Percentiles rank a stretch among this genome's conserved stretches.
Conservation (phyloP, 2,113 vertebrate species). For the Odobenus rosmarus region DNA sequence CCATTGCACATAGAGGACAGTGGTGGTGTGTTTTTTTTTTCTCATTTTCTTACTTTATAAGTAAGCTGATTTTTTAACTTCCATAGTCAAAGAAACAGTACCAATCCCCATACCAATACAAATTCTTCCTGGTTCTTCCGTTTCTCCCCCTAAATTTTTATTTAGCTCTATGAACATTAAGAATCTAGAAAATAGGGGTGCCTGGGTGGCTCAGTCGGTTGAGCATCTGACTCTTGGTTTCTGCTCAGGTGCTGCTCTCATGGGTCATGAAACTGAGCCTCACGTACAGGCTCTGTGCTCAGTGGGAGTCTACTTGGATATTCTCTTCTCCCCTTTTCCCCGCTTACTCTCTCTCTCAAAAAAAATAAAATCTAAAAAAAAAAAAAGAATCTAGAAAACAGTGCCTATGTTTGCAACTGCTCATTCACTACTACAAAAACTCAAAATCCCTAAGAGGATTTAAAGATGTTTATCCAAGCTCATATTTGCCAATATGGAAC, state of each 20-base stretch:
- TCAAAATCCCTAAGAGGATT: constrained; percentile 18
- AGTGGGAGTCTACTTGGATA: background rate
- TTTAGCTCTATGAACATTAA: constrained; percentile 28
- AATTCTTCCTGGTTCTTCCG: background rate
- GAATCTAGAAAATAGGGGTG: background rate
- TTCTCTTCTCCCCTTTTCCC: background rate
- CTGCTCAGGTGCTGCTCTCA: background rate
- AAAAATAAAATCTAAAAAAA: background rate
- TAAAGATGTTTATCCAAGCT: constrained; percentile 57
- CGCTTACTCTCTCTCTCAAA: background rate
- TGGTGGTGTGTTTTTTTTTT: background rate
- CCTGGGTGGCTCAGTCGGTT: background rate
- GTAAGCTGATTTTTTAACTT: background rate
- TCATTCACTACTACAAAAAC: constrained; percentile 45
- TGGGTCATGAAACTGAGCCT: background rate
- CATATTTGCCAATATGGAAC: constrained; percentile 35
- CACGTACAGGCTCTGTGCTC: background rate
- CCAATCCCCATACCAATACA: background rate
- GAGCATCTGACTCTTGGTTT: background rate
- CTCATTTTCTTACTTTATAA: background rate
- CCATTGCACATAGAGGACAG: background rate
- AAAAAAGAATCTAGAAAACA: background rate
- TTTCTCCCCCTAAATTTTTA: background rate
- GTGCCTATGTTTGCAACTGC: background rate
- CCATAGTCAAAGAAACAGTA: background rate